Conservation (phyloP, 2,888 invertebrate species). For the Pimpla rufipes region DNA sequence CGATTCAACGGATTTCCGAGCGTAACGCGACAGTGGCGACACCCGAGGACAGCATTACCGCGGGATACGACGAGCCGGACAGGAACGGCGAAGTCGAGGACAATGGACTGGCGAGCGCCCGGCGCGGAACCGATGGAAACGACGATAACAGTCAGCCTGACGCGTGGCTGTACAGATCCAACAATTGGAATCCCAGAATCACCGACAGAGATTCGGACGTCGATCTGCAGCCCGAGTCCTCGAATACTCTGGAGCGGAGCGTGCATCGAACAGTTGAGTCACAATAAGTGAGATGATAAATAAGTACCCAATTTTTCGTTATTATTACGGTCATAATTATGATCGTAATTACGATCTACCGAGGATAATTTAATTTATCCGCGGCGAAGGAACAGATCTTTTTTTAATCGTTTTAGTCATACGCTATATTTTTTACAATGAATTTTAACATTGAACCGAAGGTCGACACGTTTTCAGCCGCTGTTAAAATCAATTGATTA, state of each 20-base stretch:
- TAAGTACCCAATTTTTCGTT: too few species aligned
- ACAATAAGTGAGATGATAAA: too few species aligned
- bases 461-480: too few species aligned
- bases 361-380: neutral
- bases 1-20: neutral
- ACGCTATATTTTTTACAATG: neutral
- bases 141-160: neutral
- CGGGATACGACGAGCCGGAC: slow-evolving; percentile 8
- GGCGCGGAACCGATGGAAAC: neutral
- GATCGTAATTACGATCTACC: too few species aligned
- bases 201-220: slow-evolving; percentile 18
- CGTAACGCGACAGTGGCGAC: neutral
- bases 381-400: too few species aligned
- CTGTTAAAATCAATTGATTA: neutral
- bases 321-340: too few species aligned
- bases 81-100: neutral
- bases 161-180: slow-evolving; percentile 26
- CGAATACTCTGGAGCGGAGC: slow-evolving; percentile 11
- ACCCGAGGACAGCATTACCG: neutral
- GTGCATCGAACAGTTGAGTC: slow-evolving; percentile 27
- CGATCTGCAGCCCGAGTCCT: slow-evolving; percentile 39
- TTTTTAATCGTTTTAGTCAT: too few species aligned
- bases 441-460: neutral
- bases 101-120: neutral
- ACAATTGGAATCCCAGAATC: slow-evolving; percentile 25